phyloP scores from a whole-genome alignment of 2,888 invertebrate species.

The Drosophila glabriapex region DNA sequence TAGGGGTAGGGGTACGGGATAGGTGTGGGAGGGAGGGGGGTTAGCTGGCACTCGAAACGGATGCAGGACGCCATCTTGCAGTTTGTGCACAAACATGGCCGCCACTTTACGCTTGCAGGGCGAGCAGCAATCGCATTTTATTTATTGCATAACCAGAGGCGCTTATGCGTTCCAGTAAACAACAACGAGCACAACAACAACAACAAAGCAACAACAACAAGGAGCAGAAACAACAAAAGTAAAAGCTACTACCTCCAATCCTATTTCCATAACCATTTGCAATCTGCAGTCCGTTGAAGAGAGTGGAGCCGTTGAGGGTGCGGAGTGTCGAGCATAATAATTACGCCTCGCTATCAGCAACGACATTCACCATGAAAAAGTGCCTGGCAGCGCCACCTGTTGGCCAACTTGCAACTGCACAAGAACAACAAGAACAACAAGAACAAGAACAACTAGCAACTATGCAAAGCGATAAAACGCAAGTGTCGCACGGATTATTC shows the following conservation, averaged over 20 bases:
- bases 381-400: slow-evolving; percentile 71
- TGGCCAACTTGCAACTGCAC: slow-evolving; percentile 32
- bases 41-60: slow-evolving; percentile 50
- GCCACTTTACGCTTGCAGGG: slow-evolving; percentile 33
- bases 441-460: slow-evolving; percentile 28
- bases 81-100: slow-evolving; percentile 74
- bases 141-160: slow-evolving; percentile 77
- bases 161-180: slow-evolving; percentile 62
- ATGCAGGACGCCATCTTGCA: slow-evolving; percentile 77
- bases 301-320: neutral
- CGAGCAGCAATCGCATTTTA: slow-evolving; percentile 70
- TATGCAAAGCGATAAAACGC: slow-evolving; percentile 78
- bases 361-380: slow-evolving; percentile 72
- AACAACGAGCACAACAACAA: slow-evolving; percentile 3
- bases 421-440: slow-evolving; percentile 12
- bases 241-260: slow-evolving; percentile 9
- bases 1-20: neutral
- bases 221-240: neutral
- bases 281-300: slow-evolving; percentile 11
- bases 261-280: slow-evolving; percentile 18
- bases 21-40: neutral
- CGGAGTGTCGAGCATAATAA: slow-evolving; percentile 70
- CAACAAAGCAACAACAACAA: neutral
- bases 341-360: slow-evolving; percentile 74
- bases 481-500: slow-evolving; percentile 77